Conservation (phyloP, 1,140 invertebrate genomes). For the Mercenaria mercenaria region DNA sequence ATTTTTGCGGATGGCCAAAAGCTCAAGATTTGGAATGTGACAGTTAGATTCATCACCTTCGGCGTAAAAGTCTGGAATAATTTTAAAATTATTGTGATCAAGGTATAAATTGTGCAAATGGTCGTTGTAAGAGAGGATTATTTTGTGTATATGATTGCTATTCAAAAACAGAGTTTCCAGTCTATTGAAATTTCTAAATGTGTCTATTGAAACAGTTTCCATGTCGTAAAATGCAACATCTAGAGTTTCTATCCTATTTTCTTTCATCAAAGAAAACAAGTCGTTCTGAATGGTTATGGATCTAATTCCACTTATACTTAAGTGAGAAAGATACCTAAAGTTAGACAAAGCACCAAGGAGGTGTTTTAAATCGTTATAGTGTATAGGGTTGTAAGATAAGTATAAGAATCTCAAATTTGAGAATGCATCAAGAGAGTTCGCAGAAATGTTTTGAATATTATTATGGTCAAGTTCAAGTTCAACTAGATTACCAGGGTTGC, state of each 20-base stretch:
- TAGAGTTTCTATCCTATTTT: not conserved
- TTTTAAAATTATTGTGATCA: not conserved
- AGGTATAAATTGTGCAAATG: not conserved
- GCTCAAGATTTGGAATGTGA: not conserved
- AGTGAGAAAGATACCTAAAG: not conserved
- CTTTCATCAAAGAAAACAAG: not conserved
- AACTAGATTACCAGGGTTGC: not conserved
- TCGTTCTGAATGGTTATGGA: not conserved
- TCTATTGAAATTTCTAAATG: not conserved
- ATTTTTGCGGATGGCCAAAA: not conserved
- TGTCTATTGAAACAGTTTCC: not conserved
- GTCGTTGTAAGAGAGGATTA: not conserved
- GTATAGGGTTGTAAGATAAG: not conserved
- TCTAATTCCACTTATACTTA: not conserved
- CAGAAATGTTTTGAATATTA: not conserved
- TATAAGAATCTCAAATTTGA: not conserved
- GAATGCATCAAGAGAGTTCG: not conserved
- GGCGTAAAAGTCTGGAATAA: not conserved
- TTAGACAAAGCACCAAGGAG: not conserved
- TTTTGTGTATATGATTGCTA: not conserved
- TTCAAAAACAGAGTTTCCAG: not conserved
- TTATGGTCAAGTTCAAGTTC: not conserved
- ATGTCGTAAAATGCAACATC: not conserved
- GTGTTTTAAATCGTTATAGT: not conserved
- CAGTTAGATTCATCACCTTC: not conserved